Base-by-base conservation (phyloP, 2,797 vertebrate genomes). In the Kryptopterus vitreolus region DNA sequence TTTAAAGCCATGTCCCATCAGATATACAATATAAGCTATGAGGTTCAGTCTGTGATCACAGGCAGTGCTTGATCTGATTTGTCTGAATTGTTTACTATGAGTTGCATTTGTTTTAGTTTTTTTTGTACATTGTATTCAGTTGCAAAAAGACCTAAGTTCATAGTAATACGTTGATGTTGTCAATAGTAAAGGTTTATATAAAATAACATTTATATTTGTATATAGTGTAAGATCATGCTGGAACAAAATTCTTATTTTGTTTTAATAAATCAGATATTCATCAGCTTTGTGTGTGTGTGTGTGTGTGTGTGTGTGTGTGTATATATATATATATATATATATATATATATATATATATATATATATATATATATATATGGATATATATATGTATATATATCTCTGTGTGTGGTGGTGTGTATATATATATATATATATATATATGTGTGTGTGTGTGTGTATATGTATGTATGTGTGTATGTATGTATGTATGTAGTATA, bases 1-100 rank as follows among this genome's bases (percentile, higher is more conserved):
- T 72, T 90, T 91, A 90, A 90, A 92, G 89, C 91, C 89, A 90
- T 86, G 85, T 86, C 87, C 83, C 75, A 82, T 86, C 61, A 87
- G 86, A 90, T 84, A 86, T 76, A 71, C 43, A 77, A 62, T 86
- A 80, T 80, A 78, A 76, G 80, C 81, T 81, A 62, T 73, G 65
- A 82, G 81, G 82, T 86, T 78, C 48, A 72, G 33, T 79, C 84
- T 79, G 84, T 85, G 55, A 86, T 72, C 79, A 43, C n/a, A 71
- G 74, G 78, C 80, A 77, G 78, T 38, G 48, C 66, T 79, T 75
- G n/a, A 82, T 68, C 57, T 22, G 75, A 80, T 76, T 68, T 68
- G 58, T 79, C 68, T 53, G 31, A 79, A 77, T 55, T 72, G 15
- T 59, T 52, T 65, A 29, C 31, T 62, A 12, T 50, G 59, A 62